Evolutionary conservation across 2,113 vertebrate genomes (phyloP).

Genomic region (Murina feae): DNA sequence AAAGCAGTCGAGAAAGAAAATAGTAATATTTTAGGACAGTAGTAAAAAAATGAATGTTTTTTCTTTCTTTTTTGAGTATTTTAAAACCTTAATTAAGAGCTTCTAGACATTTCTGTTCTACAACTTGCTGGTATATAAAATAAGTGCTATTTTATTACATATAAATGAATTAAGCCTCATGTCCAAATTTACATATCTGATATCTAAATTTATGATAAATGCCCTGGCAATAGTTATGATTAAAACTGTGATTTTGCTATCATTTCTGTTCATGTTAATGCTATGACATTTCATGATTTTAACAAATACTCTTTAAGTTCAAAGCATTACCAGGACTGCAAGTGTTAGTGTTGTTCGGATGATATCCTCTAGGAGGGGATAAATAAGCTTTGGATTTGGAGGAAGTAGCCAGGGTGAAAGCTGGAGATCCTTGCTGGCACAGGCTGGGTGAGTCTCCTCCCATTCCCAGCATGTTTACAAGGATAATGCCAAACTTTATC

Average conservation of each 20-base stretch:
- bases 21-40: background rate
- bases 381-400: background rate
- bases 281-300: background rate
- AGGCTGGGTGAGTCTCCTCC: background rate
- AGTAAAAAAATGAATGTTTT: background rate
- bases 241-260: background rate
- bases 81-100: background rate
- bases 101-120: background rate
- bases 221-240: background rate
- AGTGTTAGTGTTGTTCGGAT: background rate
- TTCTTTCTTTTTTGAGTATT: background rate
- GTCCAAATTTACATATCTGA: background rate
- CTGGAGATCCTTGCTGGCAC: accelerated
- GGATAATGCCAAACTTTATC: background rate
- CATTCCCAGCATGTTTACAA: background rate
- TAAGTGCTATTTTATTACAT: background rate
- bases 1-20: background rate
- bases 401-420: background rate
- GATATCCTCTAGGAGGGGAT: background rate
- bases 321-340: background rate
- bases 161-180: background rate
- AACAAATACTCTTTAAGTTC: background rate
- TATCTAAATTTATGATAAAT: background rate
- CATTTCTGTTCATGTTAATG: background rate
- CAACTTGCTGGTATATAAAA: background rate